A percentile compares a stretch with the other conserved stretches of the same genome.
Conservation (phyloP, 2,888 invertebrate genomes). For the Scotopteryx bipunctaria region DNA sequence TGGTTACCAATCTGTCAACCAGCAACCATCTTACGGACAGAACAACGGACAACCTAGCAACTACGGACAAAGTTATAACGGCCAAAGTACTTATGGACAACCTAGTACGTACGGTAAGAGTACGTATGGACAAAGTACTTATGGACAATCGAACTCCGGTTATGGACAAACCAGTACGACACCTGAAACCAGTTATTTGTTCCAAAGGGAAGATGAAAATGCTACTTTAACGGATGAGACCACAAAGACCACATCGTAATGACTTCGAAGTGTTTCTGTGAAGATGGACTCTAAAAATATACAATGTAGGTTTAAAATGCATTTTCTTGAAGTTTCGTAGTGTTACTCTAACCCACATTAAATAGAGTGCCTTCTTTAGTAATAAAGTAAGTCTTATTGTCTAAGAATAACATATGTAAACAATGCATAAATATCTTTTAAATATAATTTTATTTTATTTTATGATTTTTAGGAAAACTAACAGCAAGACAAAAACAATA, state of each 20-base stretch:
- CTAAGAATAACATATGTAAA: no score
- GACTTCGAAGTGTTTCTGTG: no score
- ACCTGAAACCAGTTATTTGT: conserved; percentile 81
- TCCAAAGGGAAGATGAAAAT: conserved; percentile 75
- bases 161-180: conserved; percentile 61
- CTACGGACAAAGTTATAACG: conserved; percentile 36
- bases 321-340: no score
- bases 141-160: conserved; percentile 23
- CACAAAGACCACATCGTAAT: conserved; percentile 64
- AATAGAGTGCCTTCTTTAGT: no score
- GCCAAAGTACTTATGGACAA: conserved; percentile 35
- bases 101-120: conserved; percentile 36
- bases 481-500: no score
- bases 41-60: conserved; percentile 27
- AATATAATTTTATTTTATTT: no score
- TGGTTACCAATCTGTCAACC: conserved; percentile 37
- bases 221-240: conserved; percentile 68
- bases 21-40: conserved; percentile 44
- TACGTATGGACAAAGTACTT: conserved; percentile 34
- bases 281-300: no score
- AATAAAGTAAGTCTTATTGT: no score
- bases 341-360: no score
- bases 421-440: no score
- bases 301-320: no score
- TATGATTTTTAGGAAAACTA: no score